Evolutionary conservation across 1,140 invertebrate genomes (phyloP).

Genomic region (Musca domestica): DNA sequence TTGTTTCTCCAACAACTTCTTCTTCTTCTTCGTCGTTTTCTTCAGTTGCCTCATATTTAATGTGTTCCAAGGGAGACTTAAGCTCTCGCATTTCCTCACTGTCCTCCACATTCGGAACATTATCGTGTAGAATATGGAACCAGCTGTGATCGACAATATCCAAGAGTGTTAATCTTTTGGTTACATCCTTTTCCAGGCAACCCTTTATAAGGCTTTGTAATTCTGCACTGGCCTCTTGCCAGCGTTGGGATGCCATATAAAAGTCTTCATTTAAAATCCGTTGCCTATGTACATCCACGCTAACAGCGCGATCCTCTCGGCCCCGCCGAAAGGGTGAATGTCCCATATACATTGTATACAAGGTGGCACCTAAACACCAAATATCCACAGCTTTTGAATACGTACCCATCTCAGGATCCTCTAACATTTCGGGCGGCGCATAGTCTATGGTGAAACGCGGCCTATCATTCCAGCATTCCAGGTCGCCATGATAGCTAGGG

Average conservation of each 20-base stretch:
- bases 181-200: constrained; percentile 21
- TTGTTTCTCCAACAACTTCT: neutral
- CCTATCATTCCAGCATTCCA: constrained; percentile 67
- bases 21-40: neutral
- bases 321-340: constrained; percentile 69
- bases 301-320: constrained; percentile 31
- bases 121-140: neutral
- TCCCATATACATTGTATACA: constrained; percentile 85
- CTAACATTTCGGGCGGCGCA: constrained; percentile 84
- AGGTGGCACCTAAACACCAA: constrained; percentile 84
- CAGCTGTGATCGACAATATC: constrained; percentile 9
- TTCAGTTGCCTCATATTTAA: neutral
- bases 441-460: constrained; percentile 88
- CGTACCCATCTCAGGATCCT: constrained; percentile 55
- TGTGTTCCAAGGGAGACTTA: neutral
- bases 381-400: constrained; percentile 89
- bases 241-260: constrained; percentile 56
- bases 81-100: neutral
- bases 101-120: too few species aligned
- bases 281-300: constrained; percentile 69
- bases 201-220: constrained; percentile 14
- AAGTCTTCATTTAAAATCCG: constrained; percentile 61
- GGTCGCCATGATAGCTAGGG: constrained; percentile 59
- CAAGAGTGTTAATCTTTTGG: constrained; percentile 3
- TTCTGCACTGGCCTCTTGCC: constrained; percentile 65